Base-by-base conservation (phyloP, 2,888 invertebrate genomes). In the Bursaphelenchus okinawaensis region DNA sequence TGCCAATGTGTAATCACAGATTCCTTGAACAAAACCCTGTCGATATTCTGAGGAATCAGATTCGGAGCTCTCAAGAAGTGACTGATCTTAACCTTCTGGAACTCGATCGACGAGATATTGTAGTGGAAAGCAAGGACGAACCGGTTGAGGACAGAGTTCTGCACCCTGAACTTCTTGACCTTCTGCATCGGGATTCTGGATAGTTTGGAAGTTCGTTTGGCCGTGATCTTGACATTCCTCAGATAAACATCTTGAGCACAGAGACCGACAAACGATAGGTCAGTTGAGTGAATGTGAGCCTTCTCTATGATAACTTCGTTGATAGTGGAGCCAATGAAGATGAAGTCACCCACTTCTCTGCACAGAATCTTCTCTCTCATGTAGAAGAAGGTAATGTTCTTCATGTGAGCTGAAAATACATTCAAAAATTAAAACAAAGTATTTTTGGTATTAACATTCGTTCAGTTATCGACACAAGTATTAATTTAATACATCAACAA, bases 291-390 rank as follows among this genome's bases (percentile, higher is more conserved):
- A 28, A 72, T 56, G 26, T 61, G 57, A 0, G 71, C 63, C 31
- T 68, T 62, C 51, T 74, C 74, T 60, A 72, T 66, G 23, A 74
- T 61, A 22, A 72, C 20, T 64, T 72, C 71, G 31, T 67, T 60
- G 40, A 72, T 59, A 19, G 27, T 55, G 7, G 70, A 73, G n/a
- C 65, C 65, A 28, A 56, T 51, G 55, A 72, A 70, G 19, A 65
- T 51, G 28, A 26, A 52, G 12, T 62, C 69, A 16, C 55, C 64
- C 22, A 72, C 23, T 4, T 29, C 29, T n/a, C 54, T 28, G 19
- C 74, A 26, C 16, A 31, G 31, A 20, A 70, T 65, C 27, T 66
- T 62, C 23, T 62, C 71, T 7, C 72, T 73, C 40, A 74, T 63
- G 63, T 67, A 72, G 31, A 72, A 72, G 64, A 72, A 60, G n/a